These are phyloP conservation scores for Priocnemis perturbator DNA, from an alignment of 2,888 invertebrate species.

Conservation along the genomic window DNA sequence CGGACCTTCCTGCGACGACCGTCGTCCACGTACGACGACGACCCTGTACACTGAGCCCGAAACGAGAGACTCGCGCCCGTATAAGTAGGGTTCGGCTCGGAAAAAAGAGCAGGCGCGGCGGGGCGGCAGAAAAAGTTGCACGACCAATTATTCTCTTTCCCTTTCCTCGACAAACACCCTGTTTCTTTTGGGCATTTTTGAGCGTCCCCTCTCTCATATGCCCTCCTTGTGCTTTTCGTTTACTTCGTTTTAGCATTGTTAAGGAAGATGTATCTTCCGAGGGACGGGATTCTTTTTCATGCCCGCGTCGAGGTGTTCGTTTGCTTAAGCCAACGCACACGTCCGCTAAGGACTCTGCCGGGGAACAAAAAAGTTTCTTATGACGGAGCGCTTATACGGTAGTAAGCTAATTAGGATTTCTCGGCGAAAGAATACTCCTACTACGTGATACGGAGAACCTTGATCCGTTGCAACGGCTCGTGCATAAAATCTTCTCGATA, in stretches of 20 bases:
- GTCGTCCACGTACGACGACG: slow-evolving; percentile 7
- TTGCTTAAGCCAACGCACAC: too few relatives aligned
- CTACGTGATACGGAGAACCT: too few relatives aligned
- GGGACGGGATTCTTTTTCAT: too few relatives aligned
- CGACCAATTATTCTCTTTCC: slow-evolving; percentile 51
- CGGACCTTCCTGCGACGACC: slow-evolving; percentile 22
- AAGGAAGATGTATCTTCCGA: neutral
- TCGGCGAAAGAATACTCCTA: too few relatives aligned
- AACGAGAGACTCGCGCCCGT: slow-evolving; percentile 33
- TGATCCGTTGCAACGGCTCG: too few relatives aligned
- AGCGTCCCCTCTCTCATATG: neutral
- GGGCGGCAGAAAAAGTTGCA: slow-evolving; percentile 42
- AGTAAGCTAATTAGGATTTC: too few relatives aligned
- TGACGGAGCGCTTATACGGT: too few relatives aligned
- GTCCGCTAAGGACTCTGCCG: too few relatives aligned
- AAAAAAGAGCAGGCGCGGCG: neutral
- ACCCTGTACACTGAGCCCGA: slow-evolving; percentile 15
- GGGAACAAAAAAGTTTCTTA: too few relatives aligned
- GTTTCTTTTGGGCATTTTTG: slow-evolving; percentile 22
- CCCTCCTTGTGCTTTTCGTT: neutral
- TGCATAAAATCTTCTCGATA: too few relatives aligned
- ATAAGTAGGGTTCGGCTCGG: slow-evolving; percentile 1
- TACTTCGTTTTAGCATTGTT: neutral
- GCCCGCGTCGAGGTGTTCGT: too few relatives aligned
- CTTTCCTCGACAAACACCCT: slow-evolving; percentile 37